Conservation (phyloP, 2,797 vertebrate genomes). For the Enteromius paludinosus region DNA sequence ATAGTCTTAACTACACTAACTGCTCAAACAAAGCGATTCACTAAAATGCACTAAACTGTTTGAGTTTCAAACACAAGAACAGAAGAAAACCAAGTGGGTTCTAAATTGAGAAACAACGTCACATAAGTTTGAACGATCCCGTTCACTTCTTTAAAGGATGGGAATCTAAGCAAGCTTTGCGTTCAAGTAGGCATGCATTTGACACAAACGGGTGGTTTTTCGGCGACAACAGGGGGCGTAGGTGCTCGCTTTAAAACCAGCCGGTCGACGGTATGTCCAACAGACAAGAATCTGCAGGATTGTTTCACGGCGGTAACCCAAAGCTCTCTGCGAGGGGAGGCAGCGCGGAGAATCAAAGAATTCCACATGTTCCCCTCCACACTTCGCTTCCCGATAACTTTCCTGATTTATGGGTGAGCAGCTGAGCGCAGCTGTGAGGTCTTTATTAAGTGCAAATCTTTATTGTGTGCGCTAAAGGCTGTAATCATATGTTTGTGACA, state of each 20-base stretch:
- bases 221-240: constrained; percentile 59
- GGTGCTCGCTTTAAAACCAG: constrained; percentile 41
- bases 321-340: constrained; percentile 38
- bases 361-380: constrained; percentile 45
- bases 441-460: constrained; percentile 54
- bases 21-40: background rate
- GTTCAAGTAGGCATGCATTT: background rate
- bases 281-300: constrained; percentile 38
- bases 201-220: constrained; percentile 9
- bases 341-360: constrained; percentile 48
- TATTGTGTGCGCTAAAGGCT: constrained; percentile 52
- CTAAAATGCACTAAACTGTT: background rate
- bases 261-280: constrained; percentile 17
- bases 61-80: background rate
- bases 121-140: background rate
- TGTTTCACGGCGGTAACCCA: constrained; percentile 48
- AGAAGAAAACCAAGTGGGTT: background rate
- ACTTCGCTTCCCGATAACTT: constrained; percentile 42
- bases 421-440: constrained; percentile 49
- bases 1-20: background rate
- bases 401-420: constrained; percentile 43
- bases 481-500: constrained; percentile 53
- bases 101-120: background rate
- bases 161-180: background rate
- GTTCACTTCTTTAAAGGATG: background rate